Evolutionary conservation across 2,797 vertebrate genomes (phyloP), one percentile per base, ranked within the genome.

Genomic region (Spea hammondii): DNA sequence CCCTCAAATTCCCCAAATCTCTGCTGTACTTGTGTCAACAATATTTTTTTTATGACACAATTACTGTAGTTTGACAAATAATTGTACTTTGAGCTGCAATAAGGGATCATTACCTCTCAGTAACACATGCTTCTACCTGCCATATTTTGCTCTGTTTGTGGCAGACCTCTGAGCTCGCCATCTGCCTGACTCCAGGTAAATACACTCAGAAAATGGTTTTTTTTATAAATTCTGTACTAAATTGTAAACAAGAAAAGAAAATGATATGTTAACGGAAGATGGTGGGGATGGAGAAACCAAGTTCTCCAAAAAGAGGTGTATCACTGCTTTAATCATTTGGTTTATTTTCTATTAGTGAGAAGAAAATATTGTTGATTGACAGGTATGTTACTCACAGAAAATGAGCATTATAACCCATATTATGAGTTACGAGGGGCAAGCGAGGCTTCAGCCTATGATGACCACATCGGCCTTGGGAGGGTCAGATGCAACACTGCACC

Each of bases 151-250:
- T 51, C 71, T 62, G 50, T 68, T 62, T 53, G 71, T 74, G 72
- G 69, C 78, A 70, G 7, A 14, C 49, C 72, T 69, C 66, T 59
- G 44, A 69, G 64, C 65, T 48, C 32, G 47, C 78, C 78, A 79
- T 79, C 79, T 80, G 79, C 73, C 72, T 10, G 49, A 50, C 78
- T 75, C 49, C 59, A 4, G 64, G 10, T 70, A 75, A 71, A 80
- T 66, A 32, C 32, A 32, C 32, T 32, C 51, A 75, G 67, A 66
- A 14, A 5, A 12, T 13, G 45, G 4, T n/a, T 65, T 65, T 53
- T 17, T 79, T 68, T 70, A 70, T 80, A 64, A 67, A 80, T 80
- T 75, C 76, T 80, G 72, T 75, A 74, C 70, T 75, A 72, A 72
- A 75, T 76, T 76, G 32, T 32, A 32, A 65, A 80, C 73, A 54